Evolutionary conservation across 2,888 invertebrate species (phyloP), one percentile per base, ranked within the genome.

Genomic region (Athalia cordata): DNA sequence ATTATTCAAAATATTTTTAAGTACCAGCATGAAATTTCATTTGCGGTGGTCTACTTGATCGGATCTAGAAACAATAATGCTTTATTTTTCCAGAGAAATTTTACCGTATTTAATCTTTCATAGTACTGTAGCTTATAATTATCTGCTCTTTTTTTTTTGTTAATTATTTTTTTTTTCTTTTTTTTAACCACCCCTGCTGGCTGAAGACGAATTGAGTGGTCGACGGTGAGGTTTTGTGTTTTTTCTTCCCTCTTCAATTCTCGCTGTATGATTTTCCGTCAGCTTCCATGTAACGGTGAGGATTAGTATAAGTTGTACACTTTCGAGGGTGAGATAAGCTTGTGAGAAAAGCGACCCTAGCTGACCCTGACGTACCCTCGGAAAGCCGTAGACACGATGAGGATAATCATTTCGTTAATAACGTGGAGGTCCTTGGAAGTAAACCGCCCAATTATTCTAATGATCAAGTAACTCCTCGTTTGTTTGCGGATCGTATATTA

Each of bases 241-340:
- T 29, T 29, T 29, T 29, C 29, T 29, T 29, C 29, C 29, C 29
- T 29, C 29, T 29, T 29, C 29, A 29, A 29, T 29, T 68, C 52
- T 55, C 43, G 11, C 68, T n/a, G 68, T 9, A 49, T 66, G 49
- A 7, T 49, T 66, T 47, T 15, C 49, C 11, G 47, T 47, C 66
- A n/a, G 49, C 13, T 66, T n/a, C 13, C 13, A 68, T 29, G 29
- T 72, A 59, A 72, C 59, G 59, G 57, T 59, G 7, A 3, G 55
- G 55, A 72, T 72, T 72, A 57, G 59, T 59, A 59, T 47, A 72
- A 57, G 47, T 72, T 72, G 13, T 45, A 47, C 59, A 59, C 57
- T 47, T 59, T 59, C 57, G 57, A 59, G 59, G 57, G 59, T 43
- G n/a, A 72, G 59, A 72, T 72, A 59, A 57, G 72, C 72, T 47